A percentile compares a stretch with the other conserved stretches of the same genome.
phyloP scores from a whole-genome alignment of 2,888 invertebrate genomes.

The Steinernema hermaphroditum region DNA sequence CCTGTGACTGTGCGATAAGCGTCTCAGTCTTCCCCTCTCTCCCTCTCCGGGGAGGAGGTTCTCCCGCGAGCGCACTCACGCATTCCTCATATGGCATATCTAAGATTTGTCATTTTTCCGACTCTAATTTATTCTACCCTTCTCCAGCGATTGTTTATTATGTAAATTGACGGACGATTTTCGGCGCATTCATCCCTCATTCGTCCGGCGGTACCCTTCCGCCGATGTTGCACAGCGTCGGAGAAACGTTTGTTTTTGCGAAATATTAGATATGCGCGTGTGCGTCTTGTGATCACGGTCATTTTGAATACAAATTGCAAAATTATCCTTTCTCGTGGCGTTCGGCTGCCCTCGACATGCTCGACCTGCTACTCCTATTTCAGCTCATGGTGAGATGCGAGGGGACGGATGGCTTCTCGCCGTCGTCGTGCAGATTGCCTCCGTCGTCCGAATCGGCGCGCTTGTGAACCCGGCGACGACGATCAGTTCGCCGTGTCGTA shows the following conservation, averaged over 20 bases:
- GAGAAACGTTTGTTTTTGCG: not conserved
- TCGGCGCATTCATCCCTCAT: not conserved
- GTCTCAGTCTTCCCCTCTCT: too few relatives aligned
- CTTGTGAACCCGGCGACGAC: slow-evolving; percentile 20
- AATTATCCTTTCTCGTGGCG: not conserved
- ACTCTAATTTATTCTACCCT: not conserved
- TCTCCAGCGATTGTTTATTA: not conserved
- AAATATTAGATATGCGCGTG: slow-evolving; percentile 17
- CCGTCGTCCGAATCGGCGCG: not conserved
- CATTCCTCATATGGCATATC: too few relatives aligned
- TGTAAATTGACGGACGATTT: not conserved
- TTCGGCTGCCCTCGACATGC: not conserved
- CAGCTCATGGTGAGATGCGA: slow-evolving; percentile 31
- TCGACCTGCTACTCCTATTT: not conserved
- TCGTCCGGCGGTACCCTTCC: not conserved
- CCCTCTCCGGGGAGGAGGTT: too few relatives aligned
- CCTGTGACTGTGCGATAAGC: slow-evolving; percentile 17
- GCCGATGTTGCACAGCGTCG: not conserved
- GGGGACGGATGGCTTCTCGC: slow-evolving; percentile 29
- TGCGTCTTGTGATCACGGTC: not conserved
- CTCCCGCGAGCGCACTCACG: too few relatives aligned
- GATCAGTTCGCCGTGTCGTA: slow-evolving; percentile 23
- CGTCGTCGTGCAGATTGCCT: slow-evolving; percentile 20
- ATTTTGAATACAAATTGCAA: slow-evolving; percentile 31
- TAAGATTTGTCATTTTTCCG: not conserved